These are phyloP conservation scores for Brachionus koreanus DNA, from an alignment of 1,140 invertebrate species.

Conservation along the genomic window DNA sequence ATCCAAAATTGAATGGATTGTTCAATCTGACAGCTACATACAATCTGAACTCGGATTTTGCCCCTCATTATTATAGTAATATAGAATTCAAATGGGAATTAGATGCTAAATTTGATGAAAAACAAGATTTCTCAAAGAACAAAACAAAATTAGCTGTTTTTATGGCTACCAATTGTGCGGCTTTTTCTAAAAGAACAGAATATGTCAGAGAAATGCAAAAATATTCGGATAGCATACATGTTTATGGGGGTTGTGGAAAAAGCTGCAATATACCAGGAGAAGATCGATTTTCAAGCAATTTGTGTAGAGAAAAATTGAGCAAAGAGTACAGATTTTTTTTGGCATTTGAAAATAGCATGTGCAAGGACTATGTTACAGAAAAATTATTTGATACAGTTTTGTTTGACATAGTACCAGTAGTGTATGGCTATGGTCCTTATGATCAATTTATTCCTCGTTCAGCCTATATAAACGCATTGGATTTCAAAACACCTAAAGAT, in stretches of 20 bases:
- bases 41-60: conserved; percentile 48
- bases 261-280: not conserved
- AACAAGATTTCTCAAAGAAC: not conserved
- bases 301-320: conserved; percentile 31
- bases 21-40: conserved; percentile 50
- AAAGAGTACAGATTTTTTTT: conserved; percentile 50
- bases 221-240: conserved; percentile 45
- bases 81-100: not conserved
- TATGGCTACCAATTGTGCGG: conserved; percentile 44
- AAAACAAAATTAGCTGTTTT: not conserved
- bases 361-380: conserved; percentile 50
- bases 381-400: conserved; percentile 48
- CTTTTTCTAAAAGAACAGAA: not conserved
- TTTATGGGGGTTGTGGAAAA: conserved; percentile 47
- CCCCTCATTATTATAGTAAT: not conserved
- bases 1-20: conserved; percentile 28
- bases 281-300: not conserved
- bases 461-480: not conserved
- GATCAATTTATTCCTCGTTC: not conserved
- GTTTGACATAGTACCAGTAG: not conserved
- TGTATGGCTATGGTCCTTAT: not conserved
- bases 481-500: not conserved
- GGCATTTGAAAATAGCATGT: conserved; percentile 50
- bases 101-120: not conserved
- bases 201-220: conserved; percentile 46